These are phyloP conservation scores for Portevinia maculata DNA, from an alignment of 2,888 invertebrate species.

Conservation along the genomic window DNA sequence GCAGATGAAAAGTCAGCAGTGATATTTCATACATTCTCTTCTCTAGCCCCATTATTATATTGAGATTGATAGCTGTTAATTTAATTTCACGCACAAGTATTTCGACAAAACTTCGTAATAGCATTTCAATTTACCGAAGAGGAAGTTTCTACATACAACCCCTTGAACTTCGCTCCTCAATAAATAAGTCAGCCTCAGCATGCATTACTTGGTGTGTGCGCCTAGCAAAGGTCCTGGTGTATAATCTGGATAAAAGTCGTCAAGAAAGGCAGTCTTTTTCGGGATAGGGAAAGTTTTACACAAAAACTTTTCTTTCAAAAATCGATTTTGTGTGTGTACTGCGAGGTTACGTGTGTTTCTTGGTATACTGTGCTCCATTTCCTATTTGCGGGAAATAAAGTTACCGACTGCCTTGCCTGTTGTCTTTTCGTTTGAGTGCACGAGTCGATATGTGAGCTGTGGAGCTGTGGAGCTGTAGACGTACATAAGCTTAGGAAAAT, in stretches of 20 bases:
- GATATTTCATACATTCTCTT: background rate
- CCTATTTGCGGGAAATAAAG: background rate
- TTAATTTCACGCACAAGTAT: conserved; percentile 64
- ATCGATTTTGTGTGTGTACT: conserved; percentile 25
- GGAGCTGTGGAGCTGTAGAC: background rate
- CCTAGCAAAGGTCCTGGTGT: conserved; percentile 45
- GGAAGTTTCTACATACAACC: conserved; percentile 18
- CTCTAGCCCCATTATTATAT: conserved; percentile 15
- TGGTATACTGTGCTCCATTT: background rate
- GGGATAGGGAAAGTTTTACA: conserved; percentile 10
- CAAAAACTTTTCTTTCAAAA: conserved; percentile 28
- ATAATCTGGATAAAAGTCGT: conserved; percentile 60
- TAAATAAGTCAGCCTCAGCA: background rate
- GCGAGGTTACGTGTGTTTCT: background rate
- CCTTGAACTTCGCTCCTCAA: background rate
- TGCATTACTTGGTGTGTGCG: conserved; percentile 27
- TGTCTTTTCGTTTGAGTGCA: conserved; percentile 33
- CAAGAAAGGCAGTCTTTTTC: background rate
- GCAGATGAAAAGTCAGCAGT: background rate
- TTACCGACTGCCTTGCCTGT: conserved; percentile 31
- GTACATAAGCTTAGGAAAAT: background rate
- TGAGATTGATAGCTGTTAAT: conserved; percentile 66
- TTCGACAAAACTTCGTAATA: conserved; percentile 44
- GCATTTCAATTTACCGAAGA: conserved; percentile 61
- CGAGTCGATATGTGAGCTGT: conserved; percentile 9